Conservation (phyloP, 2,888 invertebrate genomes). For the Drosophila kambysellisi region DNA sequence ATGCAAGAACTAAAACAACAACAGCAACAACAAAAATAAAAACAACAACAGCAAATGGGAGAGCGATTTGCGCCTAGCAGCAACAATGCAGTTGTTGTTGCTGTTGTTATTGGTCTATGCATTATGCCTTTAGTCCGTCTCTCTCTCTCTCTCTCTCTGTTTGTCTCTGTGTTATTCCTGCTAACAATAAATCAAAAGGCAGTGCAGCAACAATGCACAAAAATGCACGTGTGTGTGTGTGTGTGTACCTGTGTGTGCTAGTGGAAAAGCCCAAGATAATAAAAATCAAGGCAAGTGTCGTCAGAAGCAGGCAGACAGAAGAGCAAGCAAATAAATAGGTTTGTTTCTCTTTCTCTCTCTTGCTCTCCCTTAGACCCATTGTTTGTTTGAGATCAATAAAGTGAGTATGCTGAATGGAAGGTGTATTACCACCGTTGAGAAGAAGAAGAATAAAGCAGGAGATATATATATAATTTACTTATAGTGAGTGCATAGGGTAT, state of each 20-base stretch:
- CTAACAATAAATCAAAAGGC: slow-evolving; percentile 77
- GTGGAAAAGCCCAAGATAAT: slow-evolving; percentile 67
- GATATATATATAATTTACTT: not conserved
- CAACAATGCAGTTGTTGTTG: slow-evolving; percentile 35
- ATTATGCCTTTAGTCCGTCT: slow-evolving; percentile 32
- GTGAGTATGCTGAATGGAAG: not conserved
- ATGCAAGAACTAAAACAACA: slow-evolving; percentile 38
- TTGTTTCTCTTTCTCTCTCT: not conserved
- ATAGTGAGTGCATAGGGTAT: not conserved
- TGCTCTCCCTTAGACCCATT: slow-evolving; percentile 2
- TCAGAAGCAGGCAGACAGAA: slow-evolving; percentile 43
- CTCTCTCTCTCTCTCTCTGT: slow-evolving; percentile 17
- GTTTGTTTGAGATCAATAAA: not conserved
- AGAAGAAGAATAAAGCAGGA: not conserved
- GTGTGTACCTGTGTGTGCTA: slow-evolving; percentile 20
- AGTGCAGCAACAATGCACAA: slow-evolving; percentile 49
- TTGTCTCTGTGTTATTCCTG: slow-evolving; percentile 44
- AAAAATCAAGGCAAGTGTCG: slow-evolving; percentile 80
- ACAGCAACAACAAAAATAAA: slow-evolving; percentile 12
- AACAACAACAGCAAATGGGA: slow-evolving; percentile 3
- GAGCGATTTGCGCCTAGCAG: slow-evolving; percentile 11
- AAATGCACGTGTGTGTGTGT: slow-evolving; percentile 24
- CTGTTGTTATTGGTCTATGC: slow-evolving; percentile 34
- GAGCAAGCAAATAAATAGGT: slow-evolving; percentile 11
- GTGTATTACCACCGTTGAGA: not conserved